These are phyloP conservation scores for Oceanites oceanicus DNA, from an alignment of 2,113 vertebrate species.

Conservation along the genomic window DNA sequence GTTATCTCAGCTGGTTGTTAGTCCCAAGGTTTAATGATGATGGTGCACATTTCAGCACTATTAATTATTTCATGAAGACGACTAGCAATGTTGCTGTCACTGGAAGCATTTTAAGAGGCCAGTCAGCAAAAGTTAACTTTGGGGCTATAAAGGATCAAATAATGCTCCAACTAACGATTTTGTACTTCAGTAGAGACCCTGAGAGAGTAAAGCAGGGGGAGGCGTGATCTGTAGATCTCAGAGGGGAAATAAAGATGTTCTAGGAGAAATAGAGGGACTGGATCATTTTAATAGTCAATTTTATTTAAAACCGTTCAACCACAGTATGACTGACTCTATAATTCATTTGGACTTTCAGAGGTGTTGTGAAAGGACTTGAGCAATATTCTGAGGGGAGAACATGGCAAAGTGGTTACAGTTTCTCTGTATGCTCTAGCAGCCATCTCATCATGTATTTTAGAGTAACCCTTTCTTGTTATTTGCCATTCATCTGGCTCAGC, in stretches of 20 bases:
- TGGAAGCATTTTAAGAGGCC: background rate
- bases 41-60: background rate
- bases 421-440: background rate
- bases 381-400: background rate
- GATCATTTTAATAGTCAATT: background rate
- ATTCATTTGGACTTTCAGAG: background rate
- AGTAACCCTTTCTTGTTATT: background rate
- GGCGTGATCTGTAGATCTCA: background rate
- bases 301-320: background rate
- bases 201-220: background rate
- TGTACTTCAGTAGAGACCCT: background rate
- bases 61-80: background rate
- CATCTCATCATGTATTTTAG: background rate
- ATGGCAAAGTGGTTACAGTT: background rate
- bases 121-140: background rate
- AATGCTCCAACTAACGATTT: background rate
- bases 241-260: conserved; percentile 10
- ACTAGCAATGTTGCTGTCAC: background rate
- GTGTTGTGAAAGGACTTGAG: background rate
- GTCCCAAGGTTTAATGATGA: background rate
- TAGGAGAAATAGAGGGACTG: background rate
- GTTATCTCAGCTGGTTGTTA: background rate
- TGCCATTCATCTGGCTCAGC: background rate
- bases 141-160: background rate
- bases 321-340: background rate